Conservation (phyloP, 2,888 invertebrate species). For the Drosophila recens region DNA sequence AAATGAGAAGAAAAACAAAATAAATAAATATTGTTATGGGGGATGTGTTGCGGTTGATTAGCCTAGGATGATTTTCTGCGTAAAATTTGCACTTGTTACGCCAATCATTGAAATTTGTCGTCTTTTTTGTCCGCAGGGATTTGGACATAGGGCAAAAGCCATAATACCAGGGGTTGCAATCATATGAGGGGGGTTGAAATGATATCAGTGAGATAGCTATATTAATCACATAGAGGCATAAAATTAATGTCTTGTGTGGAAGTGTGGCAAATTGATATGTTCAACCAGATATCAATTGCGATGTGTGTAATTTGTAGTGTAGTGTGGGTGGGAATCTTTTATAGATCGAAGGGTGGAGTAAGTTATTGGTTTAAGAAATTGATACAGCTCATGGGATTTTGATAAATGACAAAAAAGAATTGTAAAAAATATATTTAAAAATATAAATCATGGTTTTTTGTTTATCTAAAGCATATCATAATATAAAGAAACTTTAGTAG, state of each 20-base stretch:
- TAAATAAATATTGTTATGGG: conserved; percentile 10
- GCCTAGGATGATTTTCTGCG: conserved; percentile 38
- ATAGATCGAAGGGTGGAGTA: conserved; percentile 9
- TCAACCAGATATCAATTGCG: conserved; percentile 64
- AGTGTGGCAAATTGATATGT: conserved; percentile 77
- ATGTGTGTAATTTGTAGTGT: conserved; percentile 11
- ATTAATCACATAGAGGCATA: conserved; percentile 75
- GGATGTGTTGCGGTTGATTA: conserved; percentile 48
- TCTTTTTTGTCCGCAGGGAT: conserved; percentile 49
- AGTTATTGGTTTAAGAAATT: conserved; percentile 20
- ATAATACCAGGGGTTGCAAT: conserved; percentile 11
- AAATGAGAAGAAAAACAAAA: conserved; percentile 22
- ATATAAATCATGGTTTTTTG: background rate
- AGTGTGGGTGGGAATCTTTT: conserved; percentile 68
- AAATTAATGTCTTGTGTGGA: conserved; percentile 71
- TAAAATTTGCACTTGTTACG: conserved; percentile 72
- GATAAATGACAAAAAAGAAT: background rate
- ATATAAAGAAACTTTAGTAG: no score
- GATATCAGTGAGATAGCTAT: conserved; percentile 11
- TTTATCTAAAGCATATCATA: background rate
- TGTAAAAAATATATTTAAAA: background rate
- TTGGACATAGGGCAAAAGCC: conserved; percentile 24
- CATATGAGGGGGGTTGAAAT: conserved; percentile 10
- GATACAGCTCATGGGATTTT: background rate
- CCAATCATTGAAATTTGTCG: conserved; percentile 69